Base-by-base conservation (phyloP, 2,888 invertebrate species). In the Troides helena region DNA sequence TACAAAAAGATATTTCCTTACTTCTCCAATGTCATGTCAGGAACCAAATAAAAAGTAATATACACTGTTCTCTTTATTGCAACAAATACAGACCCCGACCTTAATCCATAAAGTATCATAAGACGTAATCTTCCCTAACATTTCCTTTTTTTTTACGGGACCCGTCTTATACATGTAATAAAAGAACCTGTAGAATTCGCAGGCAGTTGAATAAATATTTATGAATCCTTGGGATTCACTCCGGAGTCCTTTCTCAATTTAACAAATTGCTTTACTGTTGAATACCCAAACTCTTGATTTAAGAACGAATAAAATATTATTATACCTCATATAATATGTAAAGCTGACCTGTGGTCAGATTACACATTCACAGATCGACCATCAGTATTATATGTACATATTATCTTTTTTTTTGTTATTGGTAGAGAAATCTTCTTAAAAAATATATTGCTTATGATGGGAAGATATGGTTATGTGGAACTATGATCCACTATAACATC, bases 151-250 rank as follows among this genome's bases (percentile, higher is more conserved):
- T 50, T 60, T 67, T 58, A 58, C 43, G 46, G 46, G 43, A 62
- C 53, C 67, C 39, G 43, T 62, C 46, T 46, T 68, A 57, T 58
- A 58, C n/a, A 21, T 14, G 57, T 62, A 62, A 68, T 68, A 68
- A 68, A 67, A 62, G 53, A 67, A 58, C 62, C 67, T 68, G 62
- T 56, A 58, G 62, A 46, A 68, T 68, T 4, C 30, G 14, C 57
- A 30, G 58, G 25, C 62, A 62, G 46, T 62, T 62, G 67, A 68
- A 62, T 68, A 68, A 68, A 68, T 68, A 67, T 62, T 57, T 67
- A 58, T 62, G 62, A 58, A 61, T 61, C 39, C 61, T 18, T n/a
- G 39, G 61, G 39, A 61, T 43, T n/a, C 36, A n/a, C 30, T 21
- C 39, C 36, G 61, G n/a, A 30, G 39, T 39, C 61, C 65, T 58